phyloP scores from a whole-genome alignment of 1,140 invertebrate species.

The Leptestheria dahalacensis region DNA sequence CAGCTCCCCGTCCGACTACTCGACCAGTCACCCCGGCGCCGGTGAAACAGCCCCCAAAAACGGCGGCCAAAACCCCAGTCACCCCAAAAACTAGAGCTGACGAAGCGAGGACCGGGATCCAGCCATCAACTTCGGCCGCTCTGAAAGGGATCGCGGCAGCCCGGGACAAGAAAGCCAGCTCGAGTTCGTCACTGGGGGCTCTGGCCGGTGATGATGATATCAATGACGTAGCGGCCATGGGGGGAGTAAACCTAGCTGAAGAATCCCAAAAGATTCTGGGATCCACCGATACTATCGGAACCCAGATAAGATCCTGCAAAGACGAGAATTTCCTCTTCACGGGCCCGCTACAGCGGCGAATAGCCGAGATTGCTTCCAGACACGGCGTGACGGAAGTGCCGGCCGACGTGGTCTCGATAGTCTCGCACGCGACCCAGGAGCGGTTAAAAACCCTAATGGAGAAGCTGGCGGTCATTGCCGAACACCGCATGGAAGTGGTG shows the following conservation, averaged over 20 bases:
- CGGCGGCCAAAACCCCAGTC: too few relatives aligned
- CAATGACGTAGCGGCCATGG: constrained; percentile 97
- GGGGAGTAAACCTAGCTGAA: constrained; percentile 93
- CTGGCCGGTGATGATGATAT: constrained; percentile 77
- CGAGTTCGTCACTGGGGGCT: constrained; percentile 20
- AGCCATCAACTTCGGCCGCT: constrained; percentile 6
- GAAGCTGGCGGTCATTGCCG: constrained; percentile 82
- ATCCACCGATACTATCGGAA: constrained; percentile 86
- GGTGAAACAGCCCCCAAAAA: too few relatives aligned
- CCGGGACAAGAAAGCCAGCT: constrained; percentile 36
- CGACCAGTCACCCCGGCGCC: too few relatives aligned
- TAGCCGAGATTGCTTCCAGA: constrained; percentile 56
- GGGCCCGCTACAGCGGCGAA: constrained; percentile 54
- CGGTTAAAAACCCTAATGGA: constrained; percentile 79
- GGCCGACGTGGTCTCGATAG: constrained; percentile 70
- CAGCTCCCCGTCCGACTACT: too few relatives aligned
- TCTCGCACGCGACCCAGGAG: constrained; percentile 90
- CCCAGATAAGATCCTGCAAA: constrained; percentile 88
- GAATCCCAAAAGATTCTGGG: constrained; percentile 90
- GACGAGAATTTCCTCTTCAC: constrained; percentile 81
- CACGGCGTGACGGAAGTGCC: constrained; percentile 75
- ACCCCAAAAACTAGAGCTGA: too few relatives aligned
- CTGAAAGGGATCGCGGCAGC: constrained; percentile 1
- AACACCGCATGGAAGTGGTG: constrained; percentile 80
- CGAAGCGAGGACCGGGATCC: too few relatives aligned